These are phyloP conservation scores for Cyclophora albipunctata DNA, from an alignment of 2,888 invertebrate species.

Conservation along the genomic window DNA sequence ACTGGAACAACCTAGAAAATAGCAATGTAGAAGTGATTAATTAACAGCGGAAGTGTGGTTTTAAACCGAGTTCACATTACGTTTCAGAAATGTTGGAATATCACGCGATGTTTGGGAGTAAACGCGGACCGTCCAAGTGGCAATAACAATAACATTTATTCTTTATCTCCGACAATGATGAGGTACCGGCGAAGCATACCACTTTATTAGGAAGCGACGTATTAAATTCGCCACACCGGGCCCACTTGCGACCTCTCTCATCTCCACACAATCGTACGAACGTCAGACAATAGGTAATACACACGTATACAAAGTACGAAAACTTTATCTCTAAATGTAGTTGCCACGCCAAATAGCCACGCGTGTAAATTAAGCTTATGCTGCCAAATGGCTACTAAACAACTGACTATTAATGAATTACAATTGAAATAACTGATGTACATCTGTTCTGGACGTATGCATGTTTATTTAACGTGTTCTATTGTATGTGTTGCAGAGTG, in stretches of 20 bases:
- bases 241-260: conserved; percentile 46
- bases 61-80: not conserved
- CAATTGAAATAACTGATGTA: too few relatives aligned
- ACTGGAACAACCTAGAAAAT: too few relatives aligned
- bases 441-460: not conserved
- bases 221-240: conserved; percentile 45
- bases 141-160: conserved; percentile 21
- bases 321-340: conserved; percentile 14
- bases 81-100: conserved; percentile 1
- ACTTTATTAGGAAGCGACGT: conserved; percentile 67
- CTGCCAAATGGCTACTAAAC: conserved; percentile 25
- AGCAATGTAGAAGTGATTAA: not conserved
- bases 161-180: conserved; percentile 32
- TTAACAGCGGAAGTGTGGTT: not conserved
- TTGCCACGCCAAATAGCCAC: conserved; percentile 22
- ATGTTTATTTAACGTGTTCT: conserved; percentile 2
- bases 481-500: conserved; percentile 1
- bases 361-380: conserved; percentile 19
- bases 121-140: conserved; percentile 2
- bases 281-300: conserved; percentile 27
- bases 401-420: conserved; percentile 4
- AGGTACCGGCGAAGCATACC: conserved; percentile 31
- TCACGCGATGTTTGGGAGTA: conserved; percentile 1
- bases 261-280: conserved; percentile 39
- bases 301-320: conserved; percentile 5